phyloP scores from a whole-genome alignment of 2,888 invertebrate species.

The Dendrolimus pini region DNA sequence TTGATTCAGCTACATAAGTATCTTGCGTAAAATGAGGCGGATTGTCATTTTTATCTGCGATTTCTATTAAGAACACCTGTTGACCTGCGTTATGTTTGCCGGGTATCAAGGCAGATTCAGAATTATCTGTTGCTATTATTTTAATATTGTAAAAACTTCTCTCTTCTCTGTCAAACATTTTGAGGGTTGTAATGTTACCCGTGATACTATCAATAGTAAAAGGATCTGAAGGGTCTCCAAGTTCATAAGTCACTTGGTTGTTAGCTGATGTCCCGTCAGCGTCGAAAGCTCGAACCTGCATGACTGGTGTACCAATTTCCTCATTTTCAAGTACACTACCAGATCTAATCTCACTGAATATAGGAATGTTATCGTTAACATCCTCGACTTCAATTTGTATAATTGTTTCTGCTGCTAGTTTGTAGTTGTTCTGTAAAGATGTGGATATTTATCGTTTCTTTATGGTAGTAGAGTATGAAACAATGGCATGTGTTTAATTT shows the following conservation, averaged over 20 bases:
- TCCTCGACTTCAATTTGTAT: constrained; percentile 88
- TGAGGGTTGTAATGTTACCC: constrained; percentile 90
- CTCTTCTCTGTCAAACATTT: constrained; percentile 90
- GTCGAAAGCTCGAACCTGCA: constrained; percentile 92
- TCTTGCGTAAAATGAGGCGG: constrained; percentile 90
- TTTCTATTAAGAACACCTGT: constrained; percentile 92
- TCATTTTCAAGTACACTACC: constrained; percentile 93
- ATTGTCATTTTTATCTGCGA: constrained; percentile 98
- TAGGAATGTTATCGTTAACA: constrained; percentile 93
- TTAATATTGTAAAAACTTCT: constrained; percentile 91
- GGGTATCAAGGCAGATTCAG: constrained; percentile 84
- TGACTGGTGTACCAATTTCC: constrained; percentile 87
- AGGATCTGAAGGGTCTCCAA: constrained; percentile 81
- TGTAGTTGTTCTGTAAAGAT: constrained; percentile 81
- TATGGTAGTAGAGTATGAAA: too few relatives aligned
- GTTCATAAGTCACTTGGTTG: constrained; percentile 88
- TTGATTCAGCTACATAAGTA: constrained; percentile 83
- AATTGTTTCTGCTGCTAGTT: constrained; percentile 86
- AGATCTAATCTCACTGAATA: constrained; percentile 87
- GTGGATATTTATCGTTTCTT: background rate
- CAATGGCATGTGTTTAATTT: too few relatives aligned
- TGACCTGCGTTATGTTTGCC: constrained; percentile 84
- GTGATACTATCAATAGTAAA: constrained; percentile 90
- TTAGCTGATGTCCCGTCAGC: constrained; percentile 89
- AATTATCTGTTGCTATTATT: constrained; percentile 93